These are phyloP conservation scores for Drosophila quinaria DNA, from an alignment of 2,888 invertebrate species.

Conservation along the genomic window DNA sequence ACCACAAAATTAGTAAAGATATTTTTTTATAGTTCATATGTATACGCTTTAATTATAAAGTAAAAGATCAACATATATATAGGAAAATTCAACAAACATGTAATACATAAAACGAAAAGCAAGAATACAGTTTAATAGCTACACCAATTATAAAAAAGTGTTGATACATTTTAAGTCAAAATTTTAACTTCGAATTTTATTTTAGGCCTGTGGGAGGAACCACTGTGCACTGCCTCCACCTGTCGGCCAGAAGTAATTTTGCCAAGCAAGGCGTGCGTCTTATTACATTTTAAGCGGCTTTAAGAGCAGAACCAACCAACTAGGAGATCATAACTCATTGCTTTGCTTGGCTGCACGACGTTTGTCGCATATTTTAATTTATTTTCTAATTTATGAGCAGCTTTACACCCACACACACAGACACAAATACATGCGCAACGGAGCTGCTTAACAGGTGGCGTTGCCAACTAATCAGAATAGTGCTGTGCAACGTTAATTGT, in stretches of 20 bases:
- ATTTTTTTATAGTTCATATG: too few relatives aligned
- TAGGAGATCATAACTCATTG: constrained; percentile 67
- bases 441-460: constrained; percentile 32
- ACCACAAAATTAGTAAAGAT: too few relatives aligned
- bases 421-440: neutral
- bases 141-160: too few relatives aligned
- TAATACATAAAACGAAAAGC: too few relatives aligned
- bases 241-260: constrained; percentile 58
- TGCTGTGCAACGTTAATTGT: constrained; percentile 51
- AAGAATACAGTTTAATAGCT: too few relatives aligned
- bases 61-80: too few relatives aligned
- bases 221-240: constrained; percentile 40
- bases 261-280: constrained; percentile 58
- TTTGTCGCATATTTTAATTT: constrained; percentile 80
- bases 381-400: constrained; percentile 74
- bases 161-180: too few relatives aligned
- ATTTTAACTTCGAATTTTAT: too few relatives aligned
- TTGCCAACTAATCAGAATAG: constrained; percentile 56
- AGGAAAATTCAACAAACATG: too few relatives aligned
- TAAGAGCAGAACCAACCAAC: constrained; percentile 39
- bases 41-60: too few relatives aligned
- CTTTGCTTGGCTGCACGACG: constrained; percentile 45
- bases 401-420: constrained; percentile 41
- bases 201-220: too few relatives aligned
- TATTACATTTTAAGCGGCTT: constrained; percentile 78